These are phyloP conservation scores for Thyatira batis DNA, from an alignment of 2,888 invertebrate genomes.

Conservation along the genomic window DNA sequence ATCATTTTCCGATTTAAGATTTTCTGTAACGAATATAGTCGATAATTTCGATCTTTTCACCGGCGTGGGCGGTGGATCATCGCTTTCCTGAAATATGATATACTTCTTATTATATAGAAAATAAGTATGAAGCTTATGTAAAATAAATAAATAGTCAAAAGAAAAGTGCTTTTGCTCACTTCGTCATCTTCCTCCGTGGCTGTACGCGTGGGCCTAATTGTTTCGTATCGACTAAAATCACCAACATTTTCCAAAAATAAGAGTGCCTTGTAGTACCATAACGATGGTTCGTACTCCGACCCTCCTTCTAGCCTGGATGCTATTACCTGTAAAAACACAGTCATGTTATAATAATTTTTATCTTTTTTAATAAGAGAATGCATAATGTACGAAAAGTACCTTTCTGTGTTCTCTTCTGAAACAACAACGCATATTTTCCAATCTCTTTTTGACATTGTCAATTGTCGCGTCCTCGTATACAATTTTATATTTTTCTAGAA, in stretches of 20 bases:
- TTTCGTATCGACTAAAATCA: background rate
- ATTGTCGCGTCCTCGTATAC: constrained; percentile 8
- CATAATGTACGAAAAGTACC: constrained; percentile 21
- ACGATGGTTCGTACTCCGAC: constrained; percentile 16
- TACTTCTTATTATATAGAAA: background rate
- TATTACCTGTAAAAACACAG: background rate
- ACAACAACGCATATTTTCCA: constrained; percentile 33
- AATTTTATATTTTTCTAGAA: constrained; percentile 23
- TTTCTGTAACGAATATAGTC: background rate
- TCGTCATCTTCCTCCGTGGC: background rate
- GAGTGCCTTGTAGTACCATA: constrained; percentile 40
- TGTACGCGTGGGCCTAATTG: background rate
- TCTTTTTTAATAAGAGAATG: background rate
- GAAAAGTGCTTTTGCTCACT: too few species aligned
- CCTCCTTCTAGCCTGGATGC: constrained; percentile 9
- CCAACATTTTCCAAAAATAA: constrained; percentile 7
- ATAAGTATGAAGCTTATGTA: too few species aligned
- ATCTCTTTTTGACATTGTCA: constrained; percentile 26
- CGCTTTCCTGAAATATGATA: background rate
- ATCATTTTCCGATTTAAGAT: background rate
- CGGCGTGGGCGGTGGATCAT: background rate
- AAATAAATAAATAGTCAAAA: too few species aligned
- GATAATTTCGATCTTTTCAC: background rate
- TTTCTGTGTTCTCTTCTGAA: constrained; percentile 33
- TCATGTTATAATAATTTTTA: background rate